Evolutionary conservation across 2,888 invertebrate species (phyloP), one percentile per base, ranked within the genome.

Genomic region (Conops quadrifasciatus): DNA sequence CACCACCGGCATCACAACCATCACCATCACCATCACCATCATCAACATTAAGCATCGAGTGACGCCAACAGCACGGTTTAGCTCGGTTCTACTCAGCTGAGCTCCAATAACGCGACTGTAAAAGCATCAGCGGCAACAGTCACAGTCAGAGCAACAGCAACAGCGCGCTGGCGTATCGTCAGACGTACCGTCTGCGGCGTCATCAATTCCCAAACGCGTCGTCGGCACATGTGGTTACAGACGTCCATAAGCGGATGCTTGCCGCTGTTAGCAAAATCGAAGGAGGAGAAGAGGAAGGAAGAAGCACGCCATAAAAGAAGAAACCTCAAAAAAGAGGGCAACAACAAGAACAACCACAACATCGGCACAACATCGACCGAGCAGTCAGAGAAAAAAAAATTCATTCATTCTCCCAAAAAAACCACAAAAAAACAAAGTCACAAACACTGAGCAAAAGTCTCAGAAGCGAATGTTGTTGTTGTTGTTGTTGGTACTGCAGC

Each of bases 161-260:
- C 16, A n/a, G n/a, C 2, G 30, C 60, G 21, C 15, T n/a, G 26
- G 49, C 49, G 47, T 9, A 36, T 28, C 28, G 47, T n/a, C 11
- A 45, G 63, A 21, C 63, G 63, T 30, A 19, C 13, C 21, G 19
- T 19, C 43, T 9, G 59, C 49, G 21, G 30, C 59, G 67, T 58
- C 67, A 67, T 26, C 47, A 67, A 65, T 51, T 65, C 65, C 51
- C 65, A 30, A 24, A 19, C 58, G 36, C 58, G 63, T 49, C 68
- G 36, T 15, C 28, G 30, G 56, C 67, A 58, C 58, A 65, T 65
- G 66, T 56, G 66, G 68, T 59, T 60, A 28, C 28, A n/a, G 67
- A n/a, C 49, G 26, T 68, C 68, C 68, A 60, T 47, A 47, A 67
- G 68, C 36, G 9, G 68, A 60, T 60, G n/a, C 13, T 36, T 28